Conservation (phyloP, 2,797 vertebrate species). For the Margarornis squamiger region DNA sequence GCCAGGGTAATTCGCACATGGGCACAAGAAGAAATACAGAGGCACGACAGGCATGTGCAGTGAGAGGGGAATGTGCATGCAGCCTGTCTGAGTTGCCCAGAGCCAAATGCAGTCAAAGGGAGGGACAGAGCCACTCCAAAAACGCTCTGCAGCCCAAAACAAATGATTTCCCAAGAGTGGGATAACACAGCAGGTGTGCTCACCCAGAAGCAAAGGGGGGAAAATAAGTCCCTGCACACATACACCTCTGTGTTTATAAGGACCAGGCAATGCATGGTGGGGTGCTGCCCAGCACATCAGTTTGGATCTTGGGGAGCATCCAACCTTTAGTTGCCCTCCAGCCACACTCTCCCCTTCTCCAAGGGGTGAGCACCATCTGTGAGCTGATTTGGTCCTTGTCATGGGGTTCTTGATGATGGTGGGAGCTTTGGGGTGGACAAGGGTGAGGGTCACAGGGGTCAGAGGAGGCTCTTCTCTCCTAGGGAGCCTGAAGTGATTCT, state of each 20-base stretch:
- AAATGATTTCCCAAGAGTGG: background rate
- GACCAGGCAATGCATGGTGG: rapidly evolving
- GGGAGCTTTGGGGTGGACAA: background rate
- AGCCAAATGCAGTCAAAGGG: background rate
- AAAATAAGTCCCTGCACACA: background rate
- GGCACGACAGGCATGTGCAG: rapidly evolving
- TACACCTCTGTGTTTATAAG: rapidly evolving
- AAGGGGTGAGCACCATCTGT: rapidly evolving
- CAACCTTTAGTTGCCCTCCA: background rate
- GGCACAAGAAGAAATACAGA: background rate
- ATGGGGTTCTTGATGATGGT: background rate
- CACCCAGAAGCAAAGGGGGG: background rate
- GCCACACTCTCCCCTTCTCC: background rate
- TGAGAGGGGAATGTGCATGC: background rate
- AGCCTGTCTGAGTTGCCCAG: rapidly evolving
- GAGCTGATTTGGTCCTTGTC: background rate
- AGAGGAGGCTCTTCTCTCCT: rapidly evolving
- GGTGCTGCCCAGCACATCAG: background rate
- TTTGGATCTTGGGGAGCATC: background rate
- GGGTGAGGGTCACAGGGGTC: background rate
- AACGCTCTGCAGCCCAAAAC: rapidly evolving
- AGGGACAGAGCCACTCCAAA: background rate
- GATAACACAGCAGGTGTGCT: background rate
- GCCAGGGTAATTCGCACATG: background rate
- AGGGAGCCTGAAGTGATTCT: background rate